Conservation (phyloP, 2,113 vertebrate genomes). For the Elephantulus edwardii region DNA sequence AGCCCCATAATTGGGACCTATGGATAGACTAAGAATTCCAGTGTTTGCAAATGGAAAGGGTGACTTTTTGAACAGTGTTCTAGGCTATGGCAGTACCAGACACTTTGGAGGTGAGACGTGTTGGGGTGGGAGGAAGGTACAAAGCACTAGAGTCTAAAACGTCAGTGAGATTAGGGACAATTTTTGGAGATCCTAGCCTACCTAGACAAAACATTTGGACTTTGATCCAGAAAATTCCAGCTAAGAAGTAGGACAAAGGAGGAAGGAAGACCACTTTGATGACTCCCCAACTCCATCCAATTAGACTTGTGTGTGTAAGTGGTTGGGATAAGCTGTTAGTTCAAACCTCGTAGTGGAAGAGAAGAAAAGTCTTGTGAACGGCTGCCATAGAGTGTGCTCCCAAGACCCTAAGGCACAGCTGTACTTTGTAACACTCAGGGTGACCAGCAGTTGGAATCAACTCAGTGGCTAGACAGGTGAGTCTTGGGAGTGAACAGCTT, state of each 20-base stretch:
- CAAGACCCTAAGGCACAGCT: not conserved
- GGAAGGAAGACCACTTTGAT: accelerated
- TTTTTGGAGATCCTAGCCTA: not conserved
- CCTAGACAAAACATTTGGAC: not conserved
- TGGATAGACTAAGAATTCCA: not conserved
- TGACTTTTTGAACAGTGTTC: not conserved
- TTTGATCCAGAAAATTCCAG: not conserved
- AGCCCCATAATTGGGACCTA: not conserved
- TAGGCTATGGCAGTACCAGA: not conserved
- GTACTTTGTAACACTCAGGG: not conserved
- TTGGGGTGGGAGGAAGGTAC: not conserved
- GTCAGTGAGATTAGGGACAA: not conserved
- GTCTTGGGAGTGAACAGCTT: not conserved
- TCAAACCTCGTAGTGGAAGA: not conserved
- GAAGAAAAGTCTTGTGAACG: not conserved
- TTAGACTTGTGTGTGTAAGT: not conserved
- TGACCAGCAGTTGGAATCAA: not conserved
- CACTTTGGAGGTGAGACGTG: accelerated
- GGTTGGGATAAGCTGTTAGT: not conserved
- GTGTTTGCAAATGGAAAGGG: not conserved
- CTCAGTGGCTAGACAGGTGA: not conserved
- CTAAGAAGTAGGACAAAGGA: not conserved
- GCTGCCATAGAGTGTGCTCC: not conserved
- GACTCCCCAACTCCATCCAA: not conserved
- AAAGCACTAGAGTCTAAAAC: not conserved